Conservation (phyloP, 2,797 vertebrate species). For the Anableps anableps region DNA sequence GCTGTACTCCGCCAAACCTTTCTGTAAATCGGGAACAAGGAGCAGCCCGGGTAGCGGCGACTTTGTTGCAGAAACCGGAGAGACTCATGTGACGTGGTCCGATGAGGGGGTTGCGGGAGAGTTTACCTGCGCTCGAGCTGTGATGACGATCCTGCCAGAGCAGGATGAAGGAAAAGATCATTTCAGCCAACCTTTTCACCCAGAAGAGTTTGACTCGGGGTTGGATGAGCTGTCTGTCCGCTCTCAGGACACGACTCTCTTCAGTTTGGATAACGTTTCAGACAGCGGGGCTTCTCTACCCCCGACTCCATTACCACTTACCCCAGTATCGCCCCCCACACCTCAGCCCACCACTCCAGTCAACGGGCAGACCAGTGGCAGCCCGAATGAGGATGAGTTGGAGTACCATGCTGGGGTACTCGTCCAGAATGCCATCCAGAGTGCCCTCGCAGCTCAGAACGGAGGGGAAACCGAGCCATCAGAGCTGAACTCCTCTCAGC, state of each 20-base stretch:
- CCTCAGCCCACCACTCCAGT: constrained; percentile 86
- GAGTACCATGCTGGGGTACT: constrained; percentile 92
- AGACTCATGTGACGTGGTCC: constrained; percentile 80
- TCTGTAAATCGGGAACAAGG: constrained; percentile 80
- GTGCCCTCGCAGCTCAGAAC: constrained; percentile 89
- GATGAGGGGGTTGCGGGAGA: constrained; percentile 83
- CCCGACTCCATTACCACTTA: constrained; percentile 84
- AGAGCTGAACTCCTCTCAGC: constrained; percentile 54
- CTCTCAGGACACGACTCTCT: constrained; percentile 94
- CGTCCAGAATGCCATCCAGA: constrained; percentile 93
- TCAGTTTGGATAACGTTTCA: constrained; percentile 94
- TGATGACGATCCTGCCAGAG: constrained; percentile 90
- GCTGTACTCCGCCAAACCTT: constrained; percentile 92
- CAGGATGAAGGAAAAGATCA: constrained; percentile 86
- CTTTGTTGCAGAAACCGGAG: constrained; percentile 50
- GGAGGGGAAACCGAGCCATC: constrained; percentile 65
- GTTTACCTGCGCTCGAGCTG: constrained; percentile 89
- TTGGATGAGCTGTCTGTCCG: constrained; percentile 93
- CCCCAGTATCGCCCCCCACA: constrained; percentile 87
- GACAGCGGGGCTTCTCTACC: constrained; percentile 90
- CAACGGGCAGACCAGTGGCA: constrained; percentile 78
- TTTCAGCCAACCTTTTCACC: constrained; percentile 81
- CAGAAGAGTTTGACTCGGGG: constrained; percentile 94
- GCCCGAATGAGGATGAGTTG: constrained; percentile 85
- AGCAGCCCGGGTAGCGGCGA: constrained; percentile 43